Conservation (phyloP, 2,113 vertebrate species). For the Pachycephala philippinensis region DNA sequence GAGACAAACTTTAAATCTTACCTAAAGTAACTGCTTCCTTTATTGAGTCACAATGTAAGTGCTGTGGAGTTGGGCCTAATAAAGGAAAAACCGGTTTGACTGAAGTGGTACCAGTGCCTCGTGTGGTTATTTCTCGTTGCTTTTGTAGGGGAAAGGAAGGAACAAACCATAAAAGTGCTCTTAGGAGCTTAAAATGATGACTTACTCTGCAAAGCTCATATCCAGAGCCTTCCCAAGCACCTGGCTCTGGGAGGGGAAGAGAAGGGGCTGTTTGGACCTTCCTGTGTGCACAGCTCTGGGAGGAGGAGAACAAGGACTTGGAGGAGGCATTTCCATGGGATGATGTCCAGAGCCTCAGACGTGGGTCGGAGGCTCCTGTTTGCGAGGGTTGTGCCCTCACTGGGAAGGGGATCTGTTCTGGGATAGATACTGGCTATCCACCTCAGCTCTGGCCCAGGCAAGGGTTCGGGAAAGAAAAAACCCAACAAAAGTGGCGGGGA, state of each 20-base stretch:
- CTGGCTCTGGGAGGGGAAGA: neutral
- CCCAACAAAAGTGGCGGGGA: no score
- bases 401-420: no score
- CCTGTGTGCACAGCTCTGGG: accelerated
- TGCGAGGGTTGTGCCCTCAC: accelerated
- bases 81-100: constrained; percentile 73
- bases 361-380: accelerated
- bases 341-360: accelerated
- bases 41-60: constrained; percentile 60
- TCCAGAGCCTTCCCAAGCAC: neutral
- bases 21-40: constrained; percentile 70
- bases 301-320: neutral
- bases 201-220: neutral
- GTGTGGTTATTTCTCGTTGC: neutral
- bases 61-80: constrained; percentile 69
- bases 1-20: constrained; percentile 61
- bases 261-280: neutral
- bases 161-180: neutral
- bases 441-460: no score
- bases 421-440: accelerated
- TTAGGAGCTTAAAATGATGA: accelerated
- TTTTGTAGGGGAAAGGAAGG: neutral
- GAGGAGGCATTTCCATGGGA: accelerated
- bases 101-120: neutral
- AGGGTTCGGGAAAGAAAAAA: no score